Conservation (phyloP, 2,888 invertebrate species). For the Chrysotoxum bicinctum region DNA sequence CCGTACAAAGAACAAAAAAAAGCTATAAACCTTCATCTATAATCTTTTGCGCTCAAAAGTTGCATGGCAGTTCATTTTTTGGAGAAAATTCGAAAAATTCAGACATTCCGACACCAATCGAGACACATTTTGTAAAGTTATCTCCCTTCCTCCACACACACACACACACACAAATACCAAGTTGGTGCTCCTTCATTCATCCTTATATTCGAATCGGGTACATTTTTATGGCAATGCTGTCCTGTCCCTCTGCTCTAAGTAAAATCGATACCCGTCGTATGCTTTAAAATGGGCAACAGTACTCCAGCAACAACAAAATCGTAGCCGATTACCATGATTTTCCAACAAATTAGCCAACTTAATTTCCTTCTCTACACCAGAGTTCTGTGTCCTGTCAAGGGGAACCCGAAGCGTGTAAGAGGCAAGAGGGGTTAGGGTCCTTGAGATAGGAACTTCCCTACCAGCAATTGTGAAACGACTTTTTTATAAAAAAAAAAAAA, state of each 20-base stretch:
- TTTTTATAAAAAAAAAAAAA: slow-evolving; percentile 1
- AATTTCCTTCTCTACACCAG: slow-evolving; percentile 54
- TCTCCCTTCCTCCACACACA: slow-evolving; percentile 38
- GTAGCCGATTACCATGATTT: slow-evolving; percentile 71
- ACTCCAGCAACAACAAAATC: slow-evolving; percentile 55
- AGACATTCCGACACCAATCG: slow-evolving; percentile 66
- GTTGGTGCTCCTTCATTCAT: slow-evolving; percentile 5
- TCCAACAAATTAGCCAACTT: slow-evolving; percentile 73
- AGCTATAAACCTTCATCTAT: slow-evolving; percentile 36
- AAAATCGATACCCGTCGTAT: slow-evolving; percentile 57
- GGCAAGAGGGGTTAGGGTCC: neutral
- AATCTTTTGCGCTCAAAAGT: slow-evolving; percentile 53
- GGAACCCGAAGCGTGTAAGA: neutral
- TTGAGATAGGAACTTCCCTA: slow-evolving; percentile 17
- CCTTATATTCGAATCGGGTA: neutral
- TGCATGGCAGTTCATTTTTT: slow-evolving; percentile 3
- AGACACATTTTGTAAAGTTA: slow-evolving; percentile 66
- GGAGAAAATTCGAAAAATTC: slow-evolving; percentile 43
- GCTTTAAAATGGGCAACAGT: slow-evolving; percentile 36
- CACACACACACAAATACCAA: neutral
- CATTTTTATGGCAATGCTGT: slow-evolving; percentile 47
- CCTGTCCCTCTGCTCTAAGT: slow-evolving; percentile 42
- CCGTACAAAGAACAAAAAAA: neutral
- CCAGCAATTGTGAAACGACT: slow-evolving; percentile 21
- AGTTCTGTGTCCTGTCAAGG: slow-evolving; percentile 8